Evolutionary conservation across 2,888 invertebrate species (phyloP).

Genomic region (Heterodera filipjevi): DNA sequence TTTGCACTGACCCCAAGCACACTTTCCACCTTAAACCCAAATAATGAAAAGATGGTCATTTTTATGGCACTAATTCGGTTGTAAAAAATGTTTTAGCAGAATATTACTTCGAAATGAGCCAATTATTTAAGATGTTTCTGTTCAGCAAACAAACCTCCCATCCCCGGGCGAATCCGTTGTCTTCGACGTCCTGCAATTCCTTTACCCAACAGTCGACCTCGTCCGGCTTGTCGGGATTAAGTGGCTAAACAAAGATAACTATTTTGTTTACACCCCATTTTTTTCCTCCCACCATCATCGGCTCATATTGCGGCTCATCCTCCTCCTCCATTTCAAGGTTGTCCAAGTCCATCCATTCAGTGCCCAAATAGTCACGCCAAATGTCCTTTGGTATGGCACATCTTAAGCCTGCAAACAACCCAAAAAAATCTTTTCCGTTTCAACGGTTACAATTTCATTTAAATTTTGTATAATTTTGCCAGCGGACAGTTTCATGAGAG

Average conservation of each 20-base stretch:
- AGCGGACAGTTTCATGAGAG: not conserved
- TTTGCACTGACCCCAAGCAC: constrained; percentile 16
- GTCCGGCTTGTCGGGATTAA: not conserved
- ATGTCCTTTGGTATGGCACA: not conserved
- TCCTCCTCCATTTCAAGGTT: not conserved
- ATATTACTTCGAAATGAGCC: no score
- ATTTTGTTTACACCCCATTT: not conserved
- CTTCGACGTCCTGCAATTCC: constrained; percentile 8
- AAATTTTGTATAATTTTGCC: no score
- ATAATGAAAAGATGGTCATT: no score
- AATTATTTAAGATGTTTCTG: no score
- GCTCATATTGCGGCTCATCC: constrained; percentile 1
- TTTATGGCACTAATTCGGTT: no score
- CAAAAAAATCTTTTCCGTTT: not conserved
- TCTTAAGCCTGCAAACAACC: not conserved
- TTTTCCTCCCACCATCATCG: not conserved
- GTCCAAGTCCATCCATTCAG: not conserved
- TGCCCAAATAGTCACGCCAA: constrained; percentile 2
- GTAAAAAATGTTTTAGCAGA: no score
- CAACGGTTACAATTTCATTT: no score
- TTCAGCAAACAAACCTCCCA: not conserved
- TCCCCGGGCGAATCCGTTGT: constrained; percentile 14
- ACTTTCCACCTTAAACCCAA: constrained; percentile 31
- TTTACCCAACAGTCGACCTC: constrained; percentile 12
- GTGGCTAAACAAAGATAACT: not conserved